These are phyloP conservation scores for Ptilodon capucinus DNA, from an alignment of 2,888 invertebrate species.

Conservation along the genomic window DNA sequence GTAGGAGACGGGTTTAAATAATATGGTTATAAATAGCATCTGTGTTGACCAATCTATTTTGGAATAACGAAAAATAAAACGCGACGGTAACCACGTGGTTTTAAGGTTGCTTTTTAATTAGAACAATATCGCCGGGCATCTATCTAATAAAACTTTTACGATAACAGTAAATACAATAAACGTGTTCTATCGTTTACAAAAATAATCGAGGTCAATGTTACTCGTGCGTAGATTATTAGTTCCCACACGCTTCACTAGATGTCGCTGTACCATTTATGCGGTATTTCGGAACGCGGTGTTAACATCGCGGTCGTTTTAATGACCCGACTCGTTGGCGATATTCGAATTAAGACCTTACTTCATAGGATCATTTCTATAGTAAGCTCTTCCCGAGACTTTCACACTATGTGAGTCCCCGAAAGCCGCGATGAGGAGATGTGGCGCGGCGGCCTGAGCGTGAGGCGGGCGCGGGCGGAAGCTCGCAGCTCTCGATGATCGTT, in stretches of 20 bases:
- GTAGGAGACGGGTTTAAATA: no score
- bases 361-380: background rate
- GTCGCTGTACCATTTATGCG: background rate
- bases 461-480: constrained; percentile 2
- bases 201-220: background rate
- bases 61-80: background rate
- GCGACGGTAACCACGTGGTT: background rate
- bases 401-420: background rate
- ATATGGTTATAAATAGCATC: no score
- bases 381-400: background rate
- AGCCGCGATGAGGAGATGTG: constrained; percentile 2
- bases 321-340: background rate
- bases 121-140: background rate
- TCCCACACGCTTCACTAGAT: background rate
- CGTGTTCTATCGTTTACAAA: background rate
- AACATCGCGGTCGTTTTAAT: background rate
- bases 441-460: background rate
- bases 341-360: background rate
- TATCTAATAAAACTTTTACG: no score
- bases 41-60: no score
- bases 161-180: no score
- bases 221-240: background rate
- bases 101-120: background rate
- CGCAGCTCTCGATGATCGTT: constrained; percentile 8
- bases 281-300: background rate